These are phyloP conservation scores for Rhagoletis pomonella DNA, from an alignment of 1,140 invertebrate species.

Conservation along the genomic window DNA sequence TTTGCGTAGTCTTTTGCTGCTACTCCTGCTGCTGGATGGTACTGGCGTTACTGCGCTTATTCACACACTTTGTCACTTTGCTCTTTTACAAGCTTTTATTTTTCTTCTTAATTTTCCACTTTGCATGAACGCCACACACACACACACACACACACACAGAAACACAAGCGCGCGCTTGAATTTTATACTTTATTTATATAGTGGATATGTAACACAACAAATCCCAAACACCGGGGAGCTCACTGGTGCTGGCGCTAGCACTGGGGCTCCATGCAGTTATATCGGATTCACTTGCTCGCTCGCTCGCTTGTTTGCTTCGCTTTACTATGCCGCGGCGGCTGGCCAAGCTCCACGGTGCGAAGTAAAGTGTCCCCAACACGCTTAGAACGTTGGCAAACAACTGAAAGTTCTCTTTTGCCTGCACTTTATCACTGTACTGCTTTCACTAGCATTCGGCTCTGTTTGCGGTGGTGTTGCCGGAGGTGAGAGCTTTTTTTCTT, in stretches of 20 bases:
- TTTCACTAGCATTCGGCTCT: conserved; percentile 30
- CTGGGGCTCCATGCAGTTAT: not conserved
- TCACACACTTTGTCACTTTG: conserved; percentile 9
- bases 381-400: conserved; percentile 39
- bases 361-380: conserved; percentile 39
- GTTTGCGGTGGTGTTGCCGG: not conserved
- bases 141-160: not conserved
- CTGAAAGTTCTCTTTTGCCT: conserved; percentile 45
- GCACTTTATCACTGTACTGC: conserved; percentile 1
- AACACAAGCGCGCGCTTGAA: not conserved
- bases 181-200: no score
- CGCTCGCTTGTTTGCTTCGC: not conserved
- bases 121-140: not conserved
- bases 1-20: not conserved
- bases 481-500: not conserved
- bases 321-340: not conserved
- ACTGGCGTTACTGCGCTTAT: conserved; percentile 1
- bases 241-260: not conserved
- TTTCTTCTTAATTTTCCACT: conserved; percentile 26
- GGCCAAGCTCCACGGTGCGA: not conserved
- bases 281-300: not conserved
- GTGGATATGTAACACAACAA: not conserved
- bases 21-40: no score
- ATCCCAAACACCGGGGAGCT: conserved; percentile 42
- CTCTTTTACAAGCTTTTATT: not conserved